These are phyloP conservation scores for Piaya cayana DNA, from an alignment of 2,113 vertebrate species.

Conservation along the genomic window DNA sequence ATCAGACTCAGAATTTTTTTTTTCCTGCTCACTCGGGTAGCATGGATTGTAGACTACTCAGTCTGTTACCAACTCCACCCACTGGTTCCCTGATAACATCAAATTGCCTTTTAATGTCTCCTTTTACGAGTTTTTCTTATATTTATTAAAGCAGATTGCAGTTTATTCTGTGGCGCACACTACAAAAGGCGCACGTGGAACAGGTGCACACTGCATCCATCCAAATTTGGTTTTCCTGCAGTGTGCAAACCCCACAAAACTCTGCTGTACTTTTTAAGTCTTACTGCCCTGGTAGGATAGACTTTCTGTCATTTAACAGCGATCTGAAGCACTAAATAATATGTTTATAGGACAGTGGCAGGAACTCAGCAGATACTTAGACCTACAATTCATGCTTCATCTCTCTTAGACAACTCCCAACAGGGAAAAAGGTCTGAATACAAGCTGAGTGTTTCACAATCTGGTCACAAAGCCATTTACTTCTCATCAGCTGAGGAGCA, in stretches of 20 bases:
- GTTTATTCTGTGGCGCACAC: background rate
- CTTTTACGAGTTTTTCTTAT: background rate
- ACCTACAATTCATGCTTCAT: background rate
- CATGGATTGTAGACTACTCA: background rate
- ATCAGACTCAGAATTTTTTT: background rate
- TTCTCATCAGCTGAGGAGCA: background rate
- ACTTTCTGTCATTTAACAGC: background rate
- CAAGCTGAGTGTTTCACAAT: background rate
- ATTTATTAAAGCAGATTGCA: background rate
- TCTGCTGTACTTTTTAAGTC: background rate
- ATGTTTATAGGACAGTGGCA: background rate
- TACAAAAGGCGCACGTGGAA: background rate
- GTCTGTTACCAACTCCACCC: background rate
- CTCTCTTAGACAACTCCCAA: background rate
- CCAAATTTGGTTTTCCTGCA: background rate
- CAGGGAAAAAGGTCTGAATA: background rate
- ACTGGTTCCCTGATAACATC: background rate
- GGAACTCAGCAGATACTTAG: background rate
- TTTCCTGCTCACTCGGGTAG: background rate
- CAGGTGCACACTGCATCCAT: rapidly evolving
- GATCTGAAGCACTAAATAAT: background rate
- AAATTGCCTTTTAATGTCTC: background rate
- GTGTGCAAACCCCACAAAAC: background rate
- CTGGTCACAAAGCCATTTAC: background rate
- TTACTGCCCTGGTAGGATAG: background rate